Evolutionary conservation across 2,113 vertebrate species (phyloP), one percentile per base, ranked within the genome.

Genomic region (Apteryx mantelli): DNA sequence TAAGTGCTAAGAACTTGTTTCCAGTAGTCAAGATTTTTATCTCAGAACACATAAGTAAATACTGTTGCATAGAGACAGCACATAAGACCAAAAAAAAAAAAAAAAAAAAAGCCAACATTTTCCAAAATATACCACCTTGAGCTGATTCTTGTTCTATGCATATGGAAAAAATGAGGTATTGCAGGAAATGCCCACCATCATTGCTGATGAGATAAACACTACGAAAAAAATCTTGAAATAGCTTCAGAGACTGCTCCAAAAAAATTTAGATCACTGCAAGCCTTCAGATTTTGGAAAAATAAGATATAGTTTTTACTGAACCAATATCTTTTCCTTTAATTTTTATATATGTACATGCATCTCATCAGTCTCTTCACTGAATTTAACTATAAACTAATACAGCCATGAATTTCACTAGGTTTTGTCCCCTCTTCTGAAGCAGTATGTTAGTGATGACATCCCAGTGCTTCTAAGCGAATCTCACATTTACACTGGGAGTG

Each of bases 371-470:
- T 52, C 53, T 76, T 83, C 44, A 36, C 11, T 12, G 5, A 32
- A 19, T 68, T 61, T 78, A 94, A 4, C 28, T 66, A 5, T 7
- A 74, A 69, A n/a, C 38, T 53, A 68, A 50, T 56, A 86, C 32
- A 81, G 44, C 3, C 26, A 64, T 38, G 36, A 44, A 66, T 46
- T 86, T 91, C 52, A 11, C 20, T 46, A 48, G 44, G 12, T 40
- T 95, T 93, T 93, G 60, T 68, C 46, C 24, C 84, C 30, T 58
- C n/a, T 36, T 86, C 61, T 86, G 53, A 96, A 84, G 60, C 42
- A 79, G n/a, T n/a, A 88, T 0, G 0, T 58, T 56, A 14, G 3
- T 4, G 7, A 50, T 40, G 73, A 88, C 53, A 82, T 13, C 69
- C 16, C 25, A 1, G 0, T 78, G 34, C 80, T 84, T 61, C 65